phyloP scores from a whole-genome alignment of 1,140 invertebrate species.

The Metopolophium dirhodum region DNA sequence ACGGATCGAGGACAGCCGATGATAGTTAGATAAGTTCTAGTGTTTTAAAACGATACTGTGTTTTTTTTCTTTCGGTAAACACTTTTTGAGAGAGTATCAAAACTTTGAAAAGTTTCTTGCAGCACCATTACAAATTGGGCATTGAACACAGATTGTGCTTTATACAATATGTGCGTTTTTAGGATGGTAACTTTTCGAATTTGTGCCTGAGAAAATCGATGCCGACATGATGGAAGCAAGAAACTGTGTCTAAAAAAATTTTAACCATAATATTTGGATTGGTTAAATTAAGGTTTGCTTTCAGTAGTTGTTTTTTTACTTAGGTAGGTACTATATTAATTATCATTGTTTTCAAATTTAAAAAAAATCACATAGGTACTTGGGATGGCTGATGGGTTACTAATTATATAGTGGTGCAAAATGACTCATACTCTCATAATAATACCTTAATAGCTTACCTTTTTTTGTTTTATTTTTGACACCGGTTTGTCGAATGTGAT shows the following conservation, averaged over 20 bases:
- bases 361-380: not conserved
- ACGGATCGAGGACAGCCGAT: not conserved
- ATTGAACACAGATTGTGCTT: conserved; percentile 8
- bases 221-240: not conserved
- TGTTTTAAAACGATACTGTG: not conserved
- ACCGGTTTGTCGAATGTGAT: not conserved
- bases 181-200: not conserved
- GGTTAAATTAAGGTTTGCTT: not conserved
- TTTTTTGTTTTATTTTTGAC: not conserved
- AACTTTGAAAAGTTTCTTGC: not conserved
- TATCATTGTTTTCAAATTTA: not conserved
- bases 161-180: not conserved
- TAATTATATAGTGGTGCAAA: not conserved
- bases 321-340: not conserved
- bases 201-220: not conserved
- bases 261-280: not conserved
- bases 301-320: not conserved
- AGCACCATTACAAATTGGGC: not conserved
- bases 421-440: not conserved
- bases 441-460: not conserved
- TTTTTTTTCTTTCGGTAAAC: not conserved
- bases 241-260: not conserved
- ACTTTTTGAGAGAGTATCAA: not conserved
- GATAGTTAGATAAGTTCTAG: conserved; percentile 16
- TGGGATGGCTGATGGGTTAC: no score